These are phyloP conservation scores for Megalonaias nervosa DNA, from an alignment of 1,140 invertebrate genomes.

Conservation along the genomic window DNA sequence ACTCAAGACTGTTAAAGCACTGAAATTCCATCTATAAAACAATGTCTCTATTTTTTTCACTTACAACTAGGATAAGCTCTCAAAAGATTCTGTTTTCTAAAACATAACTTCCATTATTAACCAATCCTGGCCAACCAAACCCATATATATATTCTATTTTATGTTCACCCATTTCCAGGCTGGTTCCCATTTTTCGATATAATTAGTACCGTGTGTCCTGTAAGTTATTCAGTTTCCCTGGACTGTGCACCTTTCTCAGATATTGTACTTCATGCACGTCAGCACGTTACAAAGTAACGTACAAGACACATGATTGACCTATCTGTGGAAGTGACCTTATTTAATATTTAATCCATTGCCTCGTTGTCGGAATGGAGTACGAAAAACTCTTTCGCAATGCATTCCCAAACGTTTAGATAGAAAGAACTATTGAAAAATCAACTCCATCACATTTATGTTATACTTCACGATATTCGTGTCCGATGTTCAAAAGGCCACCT, in stretches of 20 bases:
- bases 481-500: not conserved
- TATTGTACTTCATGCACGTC: not conserved
- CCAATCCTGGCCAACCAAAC: too few species aligned
- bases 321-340: conserved; percentile 1
- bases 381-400: not conserved
- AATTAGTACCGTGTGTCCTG: too few species aligned
- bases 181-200: too few species aligned
- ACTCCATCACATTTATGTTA: conserved; percentile 15
- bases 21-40: too few species aligned
- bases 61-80: too few species aligned
- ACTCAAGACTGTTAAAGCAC: too few species aligned
- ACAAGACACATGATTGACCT: conserved; percentile 10
- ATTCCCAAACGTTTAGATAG: conserved; percentile 7
- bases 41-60: too few species aligned
- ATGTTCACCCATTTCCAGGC: too few species aligned
- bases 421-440: conserved; percentile 3
- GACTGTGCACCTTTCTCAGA: conserved; percentile 14
- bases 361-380: conserved; percentile 15
- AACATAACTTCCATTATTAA: too few species aligned
- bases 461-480: not conserved
- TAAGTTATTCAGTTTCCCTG: not conserved
- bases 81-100: too few species aligned
- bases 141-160: too few species aligned
- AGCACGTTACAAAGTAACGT: not conserved
- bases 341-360: conserved; percentile 11